A percentile compares a stretch with the other conserved stretches of the same genome.
phyloP scores from a whole-genome alignment of 1,140 invertebrate genomes.

The Phenacoccus solenopsis region DNA sequence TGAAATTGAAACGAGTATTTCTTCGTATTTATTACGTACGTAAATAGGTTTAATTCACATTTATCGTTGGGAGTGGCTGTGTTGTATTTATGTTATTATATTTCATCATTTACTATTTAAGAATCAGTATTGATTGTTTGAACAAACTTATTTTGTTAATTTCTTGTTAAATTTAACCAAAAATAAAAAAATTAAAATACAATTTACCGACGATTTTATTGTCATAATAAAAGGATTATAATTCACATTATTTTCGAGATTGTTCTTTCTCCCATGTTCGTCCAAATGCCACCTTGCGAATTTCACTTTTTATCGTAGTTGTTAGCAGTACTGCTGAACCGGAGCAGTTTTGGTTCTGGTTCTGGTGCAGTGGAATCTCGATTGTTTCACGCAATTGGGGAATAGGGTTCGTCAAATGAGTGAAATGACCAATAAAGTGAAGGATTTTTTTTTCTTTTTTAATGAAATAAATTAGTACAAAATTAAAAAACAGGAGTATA shows the following conservation, averaged over 20 bases:
- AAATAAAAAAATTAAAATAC: background rate
- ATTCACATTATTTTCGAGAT: background rate
- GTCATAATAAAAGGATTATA: background rate
- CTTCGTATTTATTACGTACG: background rate
- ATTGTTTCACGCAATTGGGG: no score
- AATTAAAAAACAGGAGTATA: no score
- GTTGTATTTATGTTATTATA: conserved; percentile 7
- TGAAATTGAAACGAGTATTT: background rate
- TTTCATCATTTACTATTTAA: background rate
- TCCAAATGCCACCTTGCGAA: no score
- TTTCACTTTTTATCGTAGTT: no score
- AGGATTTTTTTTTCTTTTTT: no score
- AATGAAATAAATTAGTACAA: no score
- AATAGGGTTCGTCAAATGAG: no score
- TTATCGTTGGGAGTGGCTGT: conserved; percentile 13
- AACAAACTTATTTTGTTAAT: conserved; percentile 13
- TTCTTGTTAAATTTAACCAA: conserved; percentile 15
- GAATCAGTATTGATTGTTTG: conserved; percentile 11
- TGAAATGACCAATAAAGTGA: no score
- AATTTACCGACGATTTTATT: background rate
- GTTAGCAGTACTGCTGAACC: no score
- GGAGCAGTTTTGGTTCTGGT: no score
- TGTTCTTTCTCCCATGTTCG: no score
- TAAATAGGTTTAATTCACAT: conserved; percentile 4
- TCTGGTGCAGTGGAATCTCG: no score